Evolutionary conservation across 2,113 vertebrate genomes (phyloP).

Genomic region (Thinocorus orbignyianus): DNA sequence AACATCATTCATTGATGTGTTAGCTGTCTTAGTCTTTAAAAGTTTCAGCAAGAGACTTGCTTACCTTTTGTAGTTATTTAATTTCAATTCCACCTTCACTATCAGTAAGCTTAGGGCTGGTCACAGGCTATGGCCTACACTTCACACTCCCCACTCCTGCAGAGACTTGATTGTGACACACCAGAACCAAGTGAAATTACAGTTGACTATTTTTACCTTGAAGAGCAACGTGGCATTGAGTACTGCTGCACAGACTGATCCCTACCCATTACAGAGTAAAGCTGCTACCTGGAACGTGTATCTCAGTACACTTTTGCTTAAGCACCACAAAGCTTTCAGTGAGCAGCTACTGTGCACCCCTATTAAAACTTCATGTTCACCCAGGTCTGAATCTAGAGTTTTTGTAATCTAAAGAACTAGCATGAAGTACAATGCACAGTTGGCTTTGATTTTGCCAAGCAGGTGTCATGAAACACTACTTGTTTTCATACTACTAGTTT

Average conservation of each 20-base stretch:
- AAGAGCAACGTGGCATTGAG: background rate
- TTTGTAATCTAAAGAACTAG: background rate
- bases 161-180: background rate
- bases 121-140: too few relatives aligned
- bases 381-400: background rate
- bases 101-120: background rate
- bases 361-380: background rate
- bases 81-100: background rate
- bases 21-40: background rate
- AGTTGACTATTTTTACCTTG: background rate
- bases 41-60: background rate
- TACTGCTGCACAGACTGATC: background rate
- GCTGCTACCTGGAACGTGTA: too few relatives aligned
- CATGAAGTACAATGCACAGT: background rate
- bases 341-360: background rate
- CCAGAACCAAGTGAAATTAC: background rate
- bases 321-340: background rate
- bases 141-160: background rate
- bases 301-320: too few relatives aligned
- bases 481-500: background rate
- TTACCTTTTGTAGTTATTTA: background rate
- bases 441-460: background rate
- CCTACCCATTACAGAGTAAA: background rate
- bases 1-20: background rate
- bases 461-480: background rate